Evolutionary conservation across 2,888 invertebrate genomes (phyloP).

Genomic region (Phaonia tiefii): DNA sequence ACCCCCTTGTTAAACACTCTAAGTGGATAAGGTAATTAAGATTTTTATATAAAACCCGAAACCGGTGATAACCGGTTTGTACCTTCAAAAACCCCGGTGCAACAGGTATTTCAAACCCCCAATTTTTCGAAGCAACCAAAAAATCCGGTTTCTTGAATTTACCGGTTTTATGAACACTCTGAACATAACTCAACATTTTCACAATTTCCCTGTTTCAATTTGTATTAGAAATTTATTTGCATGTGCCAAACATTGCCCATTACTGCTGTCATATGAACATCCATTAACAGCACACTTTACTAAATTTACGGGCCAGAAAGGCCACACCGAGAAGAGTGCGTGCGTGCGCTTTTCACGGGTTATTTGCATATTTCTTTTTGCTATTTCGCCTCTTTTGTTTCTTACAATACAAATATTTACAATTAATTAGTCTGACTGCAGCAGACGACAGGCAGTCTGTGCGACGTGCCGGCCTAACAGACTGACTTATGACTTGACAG

Average conservation of each 20-base stretch:
- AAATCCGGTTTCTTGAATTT: no score
- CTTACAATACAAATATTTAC: conserved; percentile 57
- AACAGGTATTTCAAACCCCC: no score
- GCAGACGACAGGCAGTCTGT: conserved; percentile 48
- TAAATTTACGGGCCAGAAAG: conserved; percentile 33
- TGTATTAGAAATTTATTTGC: no score
- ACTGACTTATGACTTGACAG: neutral
- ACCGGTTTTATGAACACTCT: no score
- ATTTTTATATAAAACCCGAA: no score
- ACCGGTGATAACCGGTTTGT: no score
- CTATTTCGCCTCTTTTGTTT: conserved; percentile 10
- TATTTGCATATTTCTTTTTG: conserved; percentile 15
- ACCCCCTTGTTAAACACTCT: no score
- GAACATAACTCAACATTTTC: no score
- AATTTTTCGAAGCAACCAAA: no score
- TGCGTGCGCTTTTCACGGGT: conserved; percentile 50
- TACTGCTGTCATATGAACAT: conserved; percentile 12
- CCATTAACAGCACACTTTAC: conserved; percentile 37
- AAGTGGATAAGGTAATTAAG: no score
- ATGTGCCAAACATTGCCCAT: conserved; percentile 29
- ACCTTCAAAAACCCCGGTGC: no score
- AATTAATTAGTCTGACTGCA: conserved; percentile 65
- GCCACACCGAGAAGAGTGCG: conserved; percentile 44
- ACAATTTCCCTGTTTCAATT: no score
- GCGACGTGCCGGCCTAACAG: conserved; percentile 8